Conservation (phyloP, 1,140 invertebrate species). For the Anastrepha obliqua region DNA sequence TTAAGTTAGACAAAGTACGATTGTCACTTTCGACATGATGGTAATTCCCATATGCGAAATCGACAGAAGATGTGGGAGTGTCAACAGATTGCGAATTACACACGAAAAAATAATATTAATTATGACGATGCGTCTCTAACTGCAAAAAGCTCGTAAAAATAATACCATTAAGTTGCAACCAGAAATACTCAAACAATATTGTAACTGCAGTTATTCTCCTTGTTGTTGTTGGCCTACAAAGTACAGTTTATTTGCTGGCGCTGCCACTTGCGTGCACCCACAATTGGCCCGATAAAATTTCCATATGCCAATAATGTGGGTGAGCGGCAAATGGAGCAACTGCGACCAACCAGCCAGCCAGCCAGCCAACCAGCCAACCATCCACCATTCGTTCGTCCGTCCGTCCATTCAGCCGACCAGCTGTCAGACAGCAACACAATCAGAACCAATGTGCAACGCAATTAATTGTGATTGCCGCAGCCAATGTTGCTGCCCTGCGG, state of each 20-base stretch:
- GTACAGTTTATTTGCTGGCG: background rate
- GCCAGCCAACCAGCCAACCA: background rate
- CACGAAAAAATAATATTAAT: background rate
- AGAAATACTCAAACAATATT: slow-evolving; percentile 1
- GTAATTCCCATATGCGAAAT: too few species aligned
- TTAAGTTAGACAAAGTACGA: too few species aligned
- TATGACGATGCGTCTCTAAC: background rate
- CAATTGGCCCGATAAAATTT: slow-evolving; percentile 37
- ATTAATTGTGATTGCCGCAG: slow-evolving; percentile 38
- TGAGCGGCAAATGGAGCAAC: slow-evolving; percentile 23
- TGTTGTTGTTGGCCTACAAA: background rate
- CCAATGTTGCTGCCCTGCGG: background rate
- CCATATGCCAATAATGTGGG: slow-evolving; percentile 42
- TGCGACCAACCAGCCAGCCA: background rate
- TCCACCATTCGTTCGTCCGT: background rate
- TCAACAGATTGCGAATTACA: background rate
- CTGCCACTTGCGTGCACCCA: background rate
- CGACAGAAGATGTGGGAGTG: too few species aligned
- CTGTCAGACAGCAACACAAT: slow-evolving; percentile 2
- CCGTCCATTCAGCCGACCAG: background rate
- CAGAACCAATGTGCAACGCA: slow-evolving; percentile 29
- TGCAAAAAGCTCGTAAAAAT: background rate
- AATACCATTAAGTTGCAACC: slow-evolving; percentile 25
- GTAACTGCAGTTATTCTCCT: background rate
- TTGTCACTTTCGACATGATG: too few species aligned